Evolutionary conservation across 2,888 invertebrate species (phyloP), one percentile per base, ranked within the genome.

Genomic region (Heteromurus nitidus): DNA sequence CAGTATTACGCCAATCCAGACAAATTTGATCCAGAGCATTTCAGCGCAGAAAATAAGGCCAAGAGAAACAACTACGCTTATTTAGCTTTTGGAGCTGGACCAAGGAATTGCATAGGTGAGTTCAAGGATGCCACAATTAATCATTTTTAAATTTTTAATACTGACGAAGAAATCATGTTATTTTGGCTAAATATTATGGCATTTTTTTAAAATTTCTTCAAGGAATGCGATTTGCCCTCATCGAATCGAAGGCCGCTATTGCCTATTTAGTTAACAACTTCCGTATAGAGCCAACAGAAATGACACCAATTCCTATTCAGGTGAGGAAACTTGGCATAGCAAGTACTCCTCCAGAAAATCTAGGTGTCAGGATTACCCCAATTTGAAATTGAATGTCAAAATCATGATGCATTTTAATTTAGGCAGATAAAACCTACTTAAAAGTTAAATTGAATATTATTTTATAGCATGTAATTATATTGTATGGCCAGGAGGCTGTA

Each of bases 31-130:
- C 85, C 85, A 0, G 82, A 82, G 58, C 31, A 77, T 28, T 84
- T 85, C 62, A 70, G 58, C 2, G 22, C 58, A 0, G 80, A 83
- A 68, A 69, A 60, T 7, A 84, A 82, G 47, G 76, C 64, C 0
- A 30, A 64, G 16, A 36, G 82, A 13, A 53, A 65, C 72, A 70
- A 82, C 1, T 72, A 69, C 42, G 79, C 82, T n/a, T 84, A 26
- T n/a, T 20, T 79, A 36, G 73, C 85, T 0, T 85, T 85, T 73
- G 85, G 85, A 24, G 30, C 65, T 64, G 85, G 85, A 0, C 83
- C 83, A 5, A 28, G 85, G 16, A 80, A 76, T 64, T 85, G 79
- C 31, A 69, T 84, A 55, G 84, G 84, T 84, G 11, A 24, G 11
- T 30, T 65, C n/a, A n/a, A n/a, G 3, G 3, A 9, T 2, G 20